Percentiles rank a stretch among this genome's conserved stretches.
These are phyloP conservation scores for Tichodroma muraria DNA, from an alignment of 2,113 vertebrate species.

Conservation along the genomic window DNA sequence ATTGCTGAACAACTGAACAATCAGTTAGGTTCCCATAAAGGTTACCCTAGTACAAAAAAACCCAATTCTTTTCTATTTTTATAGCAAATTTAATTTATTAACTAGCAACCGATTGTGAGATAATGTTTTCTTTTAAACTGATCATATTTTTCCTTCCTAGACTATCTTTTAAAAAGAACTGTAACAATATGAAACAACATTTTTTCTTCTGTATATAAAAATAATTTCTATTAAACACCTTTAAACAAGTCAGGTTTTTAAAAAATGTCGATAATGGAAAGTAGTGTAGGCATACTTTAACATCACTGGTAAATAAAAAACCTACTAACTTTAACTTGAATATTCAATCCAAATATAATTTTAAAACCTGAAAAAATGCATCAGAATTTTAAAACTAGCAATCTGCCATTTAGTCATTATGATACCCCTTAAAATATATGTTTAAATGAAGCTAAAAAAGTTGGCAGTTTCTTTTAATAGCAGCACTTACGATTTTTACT, in stretches of 20 bases:
- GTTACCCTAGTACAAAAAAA: not conserved
- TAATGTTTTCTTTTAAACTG: not conserved
- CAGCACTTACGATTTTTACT: conserved; percentile 9
- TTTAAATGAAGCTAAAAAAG: not conserved
- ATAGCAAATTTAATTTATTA: not conserved
- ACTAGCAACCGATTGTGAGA: not conserved
- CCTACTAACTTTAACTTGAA: not conserved
- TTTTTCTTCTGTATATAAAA: not conserved
- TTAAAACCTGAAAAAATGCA: not conserved
- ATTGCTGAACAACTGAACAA: not conserved
- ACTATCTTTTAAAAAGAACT: not conserved
- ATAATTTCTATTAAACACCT: not conserved
- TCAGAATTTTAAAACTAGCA: not conserved
- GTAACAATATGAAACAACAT: not conserved
- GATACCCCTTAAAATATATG: not conserved
- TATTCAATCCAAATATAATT: not conserved
- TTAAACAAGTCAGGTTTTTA: not conserved
- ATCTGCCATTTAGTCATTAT: not conserved
- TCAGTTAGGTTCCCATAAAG: not conserved
- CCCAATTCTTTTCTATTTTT: not conserved
- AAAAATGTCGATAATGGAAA: not conserved
- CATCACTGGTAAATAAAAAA: not conserved
- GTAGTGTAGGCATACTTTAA: not conserved
- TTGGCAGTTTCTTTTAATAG: conserved; percentile 14
- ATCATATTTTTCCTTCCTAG: not conserved